Evolutionary conservation across 2,113 vertebrate genomes (phyloP).

Genomic region (Struthio camelus): DNA sequence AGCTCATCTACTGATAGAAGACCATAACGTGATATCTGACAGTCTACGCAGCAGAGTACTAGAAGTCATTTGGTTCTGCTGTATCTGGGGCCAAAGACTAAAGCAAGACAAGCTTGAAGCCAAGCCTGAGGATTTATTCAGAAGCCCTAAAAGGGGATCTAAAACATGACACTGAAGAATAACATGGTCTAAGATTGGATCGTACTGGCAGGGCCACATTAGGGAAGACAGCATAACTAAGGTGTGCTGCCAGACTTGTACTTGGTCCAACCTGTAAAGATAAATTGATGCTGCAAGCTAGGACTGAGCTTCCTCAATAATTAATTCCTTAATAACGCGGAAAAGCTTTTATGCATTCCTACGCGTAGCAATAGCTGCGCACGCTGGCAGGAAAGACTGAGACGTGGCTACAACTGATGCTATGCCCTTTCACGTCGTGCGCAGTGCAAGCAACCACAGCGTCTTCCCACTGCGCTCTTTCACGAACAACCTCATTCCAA

Average conservation of each 20-base stretch:
- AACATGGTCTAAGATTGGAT: background rate
- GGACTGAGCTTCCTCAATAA: background rate
- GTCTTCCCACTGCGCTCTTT: background rate
- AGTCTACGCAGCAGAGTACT: background rate
- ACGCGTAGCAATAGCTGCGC: background rate
- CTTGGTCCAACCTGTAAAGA: background rate
- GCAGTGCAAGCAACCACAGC: background rate
- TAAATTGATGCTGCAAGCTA: background rate
- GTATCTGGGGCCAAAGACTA: fast-evolving
- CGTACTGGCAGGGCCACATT: background rate
- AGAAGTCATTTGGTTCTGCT: background rate
- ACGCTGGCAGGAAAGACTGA: background rate
- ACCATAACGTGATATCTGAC: fast-evolving
- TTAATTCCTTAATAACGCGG: too few relatives aligned
- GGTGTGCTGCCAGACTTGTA: fast-evolving
- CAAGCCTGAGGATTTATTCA: fast-evolving
- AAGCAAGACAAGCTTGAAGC: background rate
- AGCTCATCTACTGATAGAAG: background rate
- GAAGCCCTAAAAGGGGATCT: background rate
- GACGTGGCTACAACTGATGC: background rate
- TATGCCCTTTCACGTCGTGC: background rate
- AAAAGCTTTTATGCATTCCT: too few relatives aligned
- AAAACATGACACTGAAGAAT: fast-evolving
- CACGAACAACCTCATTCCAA: background rate
- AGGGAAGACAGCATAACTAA: background rate